Evolutionary conservation across 1,140 invertebrate genomes (phyloP), one percentile per base, ranked within the genome.

Genomic region (Trichonephila clavata): DNA sequence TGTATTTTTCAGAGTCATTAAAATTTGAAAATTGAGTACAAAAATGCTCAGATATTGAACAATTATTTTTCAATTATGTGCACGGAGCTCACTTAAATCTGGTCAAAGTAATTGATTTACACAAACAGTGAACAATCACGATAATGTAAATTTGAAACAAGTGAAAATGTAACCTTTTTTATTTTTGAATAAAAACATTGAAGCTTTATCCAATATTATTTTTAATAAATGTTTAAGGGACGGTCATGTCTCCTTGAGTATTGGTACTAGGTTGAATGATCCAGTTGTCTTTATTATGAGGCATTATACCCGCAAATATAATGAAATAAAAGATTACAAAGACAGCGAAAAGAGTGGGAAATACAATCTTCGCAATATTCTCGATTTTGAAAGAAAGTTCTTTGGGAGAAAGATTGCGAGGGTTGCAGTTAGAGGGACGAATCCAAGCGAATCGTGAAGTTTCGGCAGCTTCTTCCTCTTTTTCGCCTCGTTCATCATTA

Each of bases 331-430:
- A 27, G 14, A 87, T 50, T 2, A 93, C 92, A 63, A 93, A 93
- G 77, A 93, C 80, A 7, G 92, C 24, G n/a, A 93, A 93, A 43
- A 59, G 43, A 8, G 50, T 87, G 5, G 92, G 92, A 18, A 93
- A 93, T 16, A 93, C 63, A 61, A 93, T 50, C 61, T 93, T 93
- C 18, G 92, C 92, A 16, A 84, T 61, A n/a, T 81, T 88, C 63
- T 93, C 92, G 21, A 93, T 93, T 81, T 93, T 87, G 61, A 93
- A 87, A n/a, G 92, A 93, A 18, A 93, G 86, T 61, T 93, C 92
- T 43, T 81, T 77, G 8, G 92, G 80, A 43, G 92, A 43, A 57
- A 93, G 63, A 16, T 80, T 65, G 32, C 32, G 27, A 14, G 83
- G 14, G 10, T 86, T 81, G 32, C 39, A 50, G 21, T 59, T 43